phyloP scores from a whole-genome alignment of 2,797 vertebrate species.

The Aythya fuligula region DNA sequence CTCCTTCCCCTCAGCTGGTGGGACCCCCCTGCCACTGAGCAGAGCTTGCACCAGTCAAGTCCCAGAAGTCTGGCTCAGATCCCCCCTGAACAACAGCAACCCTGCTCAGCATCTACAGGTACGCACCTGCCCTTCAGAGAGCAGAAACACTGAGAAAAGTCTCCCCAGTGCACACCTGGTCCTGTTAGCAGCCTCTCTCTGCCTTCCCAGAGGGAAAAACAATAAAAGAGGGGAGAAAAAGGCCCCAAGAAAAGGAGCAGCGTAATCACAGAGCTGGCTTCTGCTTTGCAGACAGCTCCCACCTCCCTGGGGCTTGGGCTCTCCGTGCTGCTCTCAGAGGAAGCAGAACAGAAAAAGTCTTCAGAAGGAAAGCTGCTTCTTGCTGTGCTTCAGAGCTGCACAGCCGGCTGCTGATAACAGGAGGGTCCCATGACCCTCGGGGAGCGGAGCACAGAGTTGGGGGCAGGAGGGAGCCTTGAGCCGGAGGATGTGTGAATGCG shows the following conservation, averaged over 20 bases:
- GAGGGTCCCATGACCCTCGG: neutral
- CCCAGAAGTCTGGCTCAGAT: neutral
- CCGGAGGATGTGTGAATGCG: neutral
- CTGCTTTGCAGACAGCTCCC: neutral
- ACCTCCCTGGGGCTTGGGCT: neutral
- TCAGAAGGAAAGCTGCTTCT: neutral
- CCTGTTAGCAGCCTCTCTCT: neutral
- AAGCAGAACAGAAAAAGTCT: neutral
- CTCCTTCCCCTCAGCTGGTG: neutral
- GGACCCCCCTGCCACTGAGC: neutral
- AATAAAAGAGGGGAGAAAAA: neutral
- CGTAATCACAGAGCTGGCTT: neutral
- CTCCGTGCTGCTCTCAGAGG: fast-evolving
- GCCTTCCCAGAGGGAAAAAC: neutral
- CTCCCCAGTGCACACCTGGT: neutral
- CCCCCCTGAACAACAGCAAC: neutral
- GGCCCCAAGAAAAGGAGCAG: neutral
- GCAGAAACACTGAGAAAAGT: neutral
- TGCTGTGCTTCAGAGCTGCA: neutral
- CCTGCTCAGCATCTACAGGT: neutral
- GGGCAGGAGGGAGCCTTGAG: neutral
- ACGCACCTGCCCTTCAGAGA: neutral
- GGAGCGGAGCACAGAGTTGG: neutral
- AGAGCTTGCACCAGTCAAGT: neutral
- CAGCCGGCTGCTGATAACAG: conserved; percentile 7